phyloP scores from a whole-genome alignment of 2,888 invertebrate species.

The Incurvaria masculella region DNA sequence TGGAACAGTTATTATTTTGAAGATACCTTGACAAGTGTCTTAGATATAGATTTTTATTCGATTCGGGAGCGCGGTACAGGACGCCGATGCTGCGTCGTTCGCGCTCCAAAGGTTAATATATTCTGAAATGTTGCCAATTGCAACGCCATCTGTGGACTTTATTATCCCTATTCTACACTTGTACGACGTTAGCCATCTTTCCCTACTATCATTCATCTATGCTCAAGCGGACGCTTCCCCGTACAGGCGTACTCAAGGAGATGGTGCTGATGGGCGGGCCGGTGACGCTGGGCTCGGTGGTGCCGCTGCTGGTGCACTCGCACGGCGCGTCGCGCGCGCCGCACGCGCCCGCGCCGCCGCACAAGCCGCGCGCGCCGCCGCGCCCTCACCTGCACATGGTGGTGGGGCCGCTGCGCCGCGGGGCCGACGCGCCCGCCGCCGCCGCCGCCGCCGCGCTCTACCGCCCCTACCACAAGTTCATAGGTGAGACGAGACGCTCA shows the following conservation, averaged over 20 bases:
- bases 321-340: constrained; percentile 56
- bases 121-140: not conserved
- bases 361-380: constrained; percentile 53
- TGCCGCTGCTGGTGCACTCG: constrained; percentile 82
- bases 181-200: no score
- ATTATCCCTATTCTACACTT: no score
- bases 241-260: constrained; percentile 64
- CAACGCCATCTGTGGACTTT: no score
- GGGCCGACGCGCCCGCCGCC: constrained; percentile 72
- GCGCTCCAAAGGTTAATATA: no score
- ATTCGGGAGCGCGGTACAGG: no score
- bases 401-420: constrained; percentile 63
- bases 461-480: constrained; percentile 84
- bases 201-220: no score
- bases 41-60: no score
- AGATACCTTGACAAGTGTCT: no score
- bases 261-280: constrained; percentile 74
- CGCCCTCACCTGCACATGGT: constrained; percentile 85
- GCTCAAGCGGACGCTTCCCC: no score
- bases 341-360: constrained; percentile 61
- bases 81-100: no score
- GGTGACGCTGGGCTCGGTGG: constrained; percentile 77
- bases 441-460: constrained; percentile 66
- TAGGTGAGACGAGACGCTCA: constrained; percentile 65
- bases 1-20: no score